Conservation (phyloP, 2,113 vertebrate genomes). For the Tetrax tetrax region DNA sequence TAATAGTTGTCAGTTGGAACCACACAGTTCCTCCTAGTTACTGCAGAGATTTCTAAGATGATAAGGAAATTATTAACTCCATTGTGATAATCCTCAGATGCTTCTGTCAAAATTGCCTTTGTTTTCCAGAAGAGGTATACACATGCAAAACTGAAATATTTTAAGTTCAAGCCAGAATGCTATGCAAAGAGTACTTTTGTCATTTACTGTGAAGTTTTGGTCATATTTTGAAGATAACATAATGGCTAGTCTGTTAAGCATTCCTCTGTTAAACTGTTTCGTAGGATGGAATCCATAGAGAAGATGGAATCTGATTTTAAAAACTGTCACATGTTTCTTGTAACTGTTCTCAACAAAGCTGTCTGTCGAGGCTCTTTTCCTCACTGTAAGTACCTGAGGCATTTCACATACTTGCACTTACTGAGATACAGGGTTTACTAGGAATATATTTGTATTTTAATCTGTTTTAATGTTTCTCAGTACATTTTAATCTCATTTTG, state of each 20-base stretch:
- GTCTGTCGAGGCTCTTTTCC: constrained; percentile 97
- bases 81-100: not conserved
- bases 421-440: not conserved
- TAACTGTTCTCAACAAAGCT: constrained; percentile 96
- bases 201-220: not conserved
- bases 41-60: not conserved
- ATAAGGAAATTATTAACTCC: not conserved
- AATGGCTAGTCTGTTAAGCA: not conserved
- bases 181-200: not conserved
- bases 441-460: not conserved
- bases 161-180: not conserved
- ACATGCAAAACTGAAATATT: not conserved
- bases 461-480: not conserved
- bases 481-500: not conserved
- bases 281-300: constrained; percentile 94
- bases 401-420: not conserved
- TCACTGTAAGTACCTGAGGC: constrained; percentile 85
- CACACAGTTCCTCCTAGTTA: not conserved
- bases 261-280: constrained; percentile 33
- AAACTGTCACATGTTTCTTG: constrained; percentile 98
- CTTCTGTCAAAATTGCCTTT: not conserved
- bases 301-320: constrained; percentile 99
- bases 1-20: not conserved
- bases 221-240: not conserved
- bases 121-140: not conserved